Evolutionary conservation across 2,888 invertebrate species (phyloP).

Genomic region (Heliconius sara): DNA sequence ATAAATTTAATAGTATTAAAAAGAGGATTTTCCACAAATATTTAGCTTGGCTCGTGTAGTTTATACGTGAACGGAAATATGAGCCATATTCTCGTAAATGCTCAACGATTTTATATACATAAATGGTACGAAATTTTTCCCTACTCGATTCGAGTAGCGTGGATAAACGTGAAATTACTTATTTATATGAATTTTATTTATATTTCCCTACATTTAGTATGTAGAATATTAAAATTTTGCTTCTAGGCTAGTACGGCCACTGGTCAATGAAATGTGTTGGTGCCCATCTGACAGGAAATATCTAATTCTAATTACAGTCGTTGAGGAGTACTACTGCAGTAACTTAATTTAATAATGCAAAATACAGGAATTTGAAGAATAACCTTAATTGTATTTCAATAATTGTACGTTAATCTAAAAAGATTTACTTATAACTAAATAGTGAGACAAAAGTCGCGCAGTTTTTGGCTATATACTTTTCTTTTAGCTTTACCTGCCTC

Average conservation of each 20-base stretch:
- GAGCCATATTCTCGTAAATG: slow-evolving; percentile 25
- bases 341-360: background rate
- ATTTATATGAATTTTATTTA: slow-evolving; percentile 23
- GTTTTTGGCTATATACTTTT: no score
- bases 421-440: no score
- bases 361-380: no score
- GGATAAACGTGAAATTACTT: slow-evolving; percentile 18
- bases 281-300: background rate
- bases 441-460: no score
- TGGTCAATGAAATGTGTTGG: background rate
- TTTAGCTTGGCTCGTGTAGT: slow-evolving; percentile 10
- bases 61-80: slow-evolving; percentile 18
- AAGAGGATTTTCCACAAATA: slow-evolving; percentile 4
- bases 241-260: background rate
- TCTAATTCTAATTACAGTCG: background rate
- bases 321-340: background rate
- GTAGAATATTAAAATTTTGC: background rate
- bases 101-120: slow-evolving; percentile 12
- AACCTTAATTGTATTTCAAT: no score
- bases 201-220: background rate
- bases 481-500: no score
- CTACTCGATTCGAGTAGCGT: slow-evolving; percentile 18
- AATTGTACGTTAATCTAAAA: no score
- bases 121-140: slow-evolving; percentile 21
- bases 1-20: slow-evolving; percentile 1